Percentiles rank a stretch among this genome's conserved stretches.
Evolutionary conservation across 2,797 vertebrate genomes (phyloP).

Genomic region (Malacoraja senta): DNA sequence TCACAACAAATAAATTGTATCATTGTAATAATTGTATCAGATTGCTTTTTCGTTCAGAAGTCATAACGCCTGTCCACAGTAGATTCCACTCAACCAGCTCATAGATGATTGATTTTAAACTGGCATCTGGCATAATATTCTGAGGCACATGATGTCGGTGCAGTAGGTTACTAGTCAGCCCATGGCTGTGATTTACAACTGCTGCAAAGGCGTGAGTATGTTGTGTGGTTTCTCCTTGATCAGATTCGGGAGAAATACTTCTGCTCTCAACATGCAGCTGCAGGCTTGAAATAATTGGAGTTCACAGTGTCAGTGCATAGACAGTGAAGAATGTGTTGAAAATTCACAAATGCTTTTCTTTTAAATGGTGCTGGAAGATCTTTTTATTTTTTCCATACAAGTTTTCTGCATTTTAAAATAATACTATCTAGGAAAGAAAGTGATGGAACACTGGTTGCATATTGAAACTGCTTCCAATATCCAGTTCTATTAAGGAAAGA

Average conservation of each 20-base stretch:
- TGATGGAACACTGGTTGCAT: neutral
- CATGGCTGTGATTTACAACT: constrained; percentile 10
- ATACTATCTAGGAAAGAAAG: neutral
- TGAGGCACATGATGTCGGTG: neutral
- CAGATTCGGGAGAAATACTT: neutral
- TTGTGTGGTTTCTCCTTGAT: neutral
- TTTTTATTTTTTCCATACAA: neutral
- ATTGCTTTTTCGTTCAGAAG: neutral
- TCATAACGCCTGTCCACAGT: neutral
- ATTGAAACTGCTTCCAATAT: too few species aligned
- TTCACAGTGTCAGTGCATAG: neutral
- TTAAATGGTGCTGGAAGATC: neutral
- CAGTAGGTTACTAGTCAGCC: neutral
- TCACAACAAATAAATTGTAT: too few species aligned
- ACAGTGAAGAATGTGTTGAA: neutral
- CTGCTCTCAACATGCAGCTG: constrained; percentile 8
- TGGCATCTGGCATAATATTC: neutral
- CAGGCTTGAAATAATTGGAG: constrained; percentile 16
- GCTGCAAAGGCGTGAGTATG: neutral
- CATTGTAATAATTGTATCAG: neutral
- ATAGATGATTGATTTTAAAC: neutral
- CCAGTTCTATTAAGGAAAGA: too few species aligned
- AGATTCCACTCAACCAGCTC: neutral
- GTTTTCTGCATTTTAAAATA: neutral
- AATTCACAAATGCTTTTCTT: constrained; percentile 33